Conservation (phyloP, 2,797 vertebrate genomes). For the Steatocranus sp. region DNA sequence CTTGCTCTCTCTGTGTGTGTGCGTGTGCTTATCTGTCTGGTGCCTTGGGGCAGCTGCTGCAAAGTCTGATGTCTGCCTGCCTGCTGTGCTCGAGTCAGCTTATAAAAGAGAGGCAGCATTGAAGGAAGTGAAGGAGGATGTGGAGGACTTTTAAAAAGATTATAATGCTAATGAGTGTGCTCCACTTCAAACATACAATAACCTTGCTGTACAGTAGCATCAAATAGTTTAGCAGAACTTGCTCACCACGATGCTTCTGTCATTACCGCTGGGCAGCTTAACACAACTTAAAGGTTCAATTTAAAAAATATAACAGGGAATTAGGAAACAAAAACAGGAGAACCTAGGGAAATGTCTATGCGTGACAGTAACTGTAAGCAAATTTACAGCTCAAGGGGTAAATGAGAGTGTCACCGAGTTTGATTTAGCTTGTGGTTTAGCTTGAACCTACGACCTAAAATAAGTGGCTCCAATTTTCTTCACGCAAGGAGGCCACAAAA, state of each 20-base stretch:
- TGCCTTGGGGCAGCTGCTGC: slow-evolving; percentile 35
- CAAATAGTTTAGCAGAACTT: not conserved
- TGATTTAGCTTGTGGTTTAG: slow-evolving; percentile 43
- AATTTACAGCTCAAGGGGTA: not conserved
- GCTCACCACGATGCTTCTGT: not conserved
- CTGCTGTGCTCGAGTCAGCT: slow-evolving; percentile 38
- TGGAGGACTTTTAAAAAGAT: slow-evolving; percentile 4
- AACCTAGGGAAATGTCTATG: not conserved
- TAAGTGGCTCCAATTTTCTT: slow-evolving; percentile 31
- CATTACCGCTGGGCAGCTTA: not conserved
- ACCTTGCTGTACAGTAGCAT: not conserved
- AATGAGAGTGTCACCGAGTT: slow-evolving; percentile 11
- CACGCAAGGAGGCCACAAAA: slow-evolving; percentile 12
- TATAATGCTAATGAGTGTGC: not conserved
- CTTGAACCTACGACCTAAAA: slow-evolving; percentile 37
- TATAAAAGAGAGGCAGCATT: slow-evolving; percentile 30
- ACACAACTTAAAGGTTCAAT: not conserved
- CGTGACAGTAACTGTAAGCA: not conserved
- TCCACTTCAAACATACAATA: not conserved
- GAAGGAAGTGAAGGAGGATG: slow-evolving; percentile 15
- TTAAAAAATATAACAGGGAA: not conserved
- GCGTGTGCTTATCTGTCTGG: slow-evolving; percentile 36
- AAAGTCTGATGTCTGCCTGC: slow-evolving; percentile 15
- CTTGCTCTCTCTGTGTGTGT: not conserved
- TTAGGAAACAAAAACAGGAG: not conserved